Percentiles rank a stretch among this genome's conserved stretches.
Evolutionary conservation across 2,888 invertebrate genomes (phyloP).

Genomic region (Agapetus fuscipes): DNA sequence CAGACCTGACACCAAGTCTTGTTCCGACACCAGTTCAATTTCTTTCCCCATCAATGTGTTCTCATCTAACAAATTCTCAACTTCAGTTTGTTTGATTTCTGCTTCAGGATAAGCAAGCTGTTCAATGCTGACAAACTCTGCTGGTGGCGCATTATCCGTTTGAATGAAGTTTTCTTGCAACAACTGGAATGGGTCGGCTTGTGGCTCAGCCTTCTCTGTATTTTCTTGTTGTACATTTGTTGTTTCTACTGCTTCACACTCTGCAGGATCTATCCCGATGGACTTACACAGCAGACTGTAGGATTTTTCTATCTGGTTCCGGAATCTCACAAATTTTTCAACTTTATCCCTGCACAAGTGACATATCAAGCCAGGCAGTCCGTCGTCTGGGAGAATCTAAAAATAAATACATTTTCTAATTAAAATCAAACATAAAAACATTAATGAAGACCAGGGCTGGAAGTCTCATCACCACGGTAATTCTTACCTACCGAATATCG

Average conservation of each 20-base stretch:
- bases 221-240: neutral
- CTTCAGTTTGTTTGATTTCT: neutral
- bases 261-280: conserved; percentile 9
- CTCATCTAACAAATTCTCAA: too few species aligned
- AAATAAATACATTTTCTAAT: conserved; percentile 2
- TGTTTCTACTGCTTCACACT: neutral
- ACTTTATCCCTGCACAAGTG: conserved; percentile 23
- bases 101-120: neutral
- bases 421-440: too few species aligned
- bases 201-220: neutral
- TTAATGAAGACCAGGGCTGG: too few species aligned
- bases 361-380: conserved; percentile 25
- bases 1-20: neutral
- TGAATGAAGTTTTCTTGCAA: neutral
- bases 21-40: neutral
- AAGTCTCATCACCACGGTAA: too few species aligned
- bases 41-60: too few species aligned
- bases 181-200: neutral
- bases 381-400: conserved; percentile 25
- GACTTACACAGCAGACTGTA: conserved; percentile 24
- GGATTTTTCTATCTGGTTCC: conserved; percentile 25
- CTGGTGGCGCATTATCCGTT: neutral
- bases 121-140: neutral
- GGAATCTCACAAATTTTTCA: conserved; percentile 25
- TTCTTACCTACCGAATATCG: too few species aligned